Evolutionary conservation across 1,140 invertebrate species (phyloP), one percentile per base, ranked within the genome.

Genomic region (Zaprionus ghesquierei): DNA sequence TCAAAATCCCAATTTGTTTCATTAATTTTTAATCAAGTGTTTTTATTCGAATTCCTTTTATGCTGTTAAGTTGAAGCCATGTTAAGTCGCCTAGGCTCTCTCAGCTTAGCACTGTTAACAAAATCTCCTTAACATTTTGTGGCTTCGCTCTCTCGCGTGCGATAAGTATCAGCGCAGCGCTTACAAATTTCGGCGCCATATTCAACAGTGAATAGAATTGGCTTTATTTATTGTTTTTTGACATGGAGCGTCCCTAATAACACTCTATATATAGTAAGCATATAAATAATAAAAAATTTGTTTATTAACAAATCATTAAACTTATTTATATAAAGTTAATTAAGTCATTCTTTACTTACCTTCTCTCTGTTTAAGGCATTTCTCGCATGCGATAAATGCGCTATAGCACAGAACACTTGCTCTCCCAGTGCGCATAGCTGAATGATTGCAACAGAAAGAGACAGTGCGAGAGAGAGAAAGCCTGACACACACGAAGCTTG

Each of bases 311-410:
- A n/a, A n/a, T n/a, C n/a, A n/a, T n/a, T n/a, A 25, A 5, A 50
- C 10, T 8, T 3, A 44, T 44, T 20, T 15, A 15, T 46, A 12
- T 0, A 12, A 20, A 5, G 33, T 3, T 9, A 46, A 12, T 46
- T 12, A 20, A 18, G 20, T 20, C 2, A 35, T 46, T 59, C 27
- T 25, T 8, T 1, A 3, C 46, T 13, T 6, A 12, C 29, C 23
- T 33, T 4, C 15, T 23, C 27, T 8, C 9, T 29, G 23, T 13
- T 33, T 58, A 8, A 10, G 23, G 10, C 8, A 3, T 44, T 65
- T 70, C 51, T 72, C 69, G 62, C 63, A 72, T 72, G 69, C 62
- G 62, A 72, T 72, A 66, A 66, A 31, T 63, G n/a, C 49, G 35
- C 31, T 20, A 35, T 15, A 41, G 35, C 12, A 15, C 13, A 38